Conservation (phyloP, 2,797 vertebrate genomes). For the Discoglossus pictus region DNA sequence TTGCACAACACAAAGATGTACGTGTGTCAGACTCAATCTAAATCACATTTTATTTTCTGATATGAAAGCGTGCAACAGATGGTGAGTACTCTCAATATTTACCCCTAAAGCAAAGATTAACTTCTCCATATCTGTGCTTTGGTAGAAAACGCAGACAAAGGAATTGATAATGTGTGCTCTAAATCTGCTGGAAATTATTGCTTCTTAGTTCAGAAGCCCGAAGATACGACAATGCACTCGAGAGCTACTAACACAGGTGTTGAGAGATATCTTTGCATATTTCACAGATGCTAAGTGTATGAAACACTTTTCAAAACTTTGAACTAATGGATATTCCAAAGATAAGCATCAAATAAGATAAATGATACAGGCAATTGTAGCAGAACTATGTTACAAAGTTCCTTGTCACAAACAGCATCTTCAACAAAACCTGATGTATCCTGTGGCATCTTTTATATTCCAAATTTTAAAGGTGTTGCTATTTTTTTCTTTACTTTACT, state of each 20-base stretch:
- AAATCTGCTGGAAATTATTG: conserved; percentile 50
- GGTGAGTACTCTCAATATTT: conserved; percentile 47
- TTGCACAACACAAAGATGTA: conserved; percentile 7
- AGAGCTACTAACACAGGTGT: conserved; percentile 43
- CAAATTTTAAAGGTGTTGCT: conserved; percentile 17
- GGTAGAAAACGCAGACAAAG: conserved; percentile 49
- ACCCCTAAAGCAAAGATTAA: conserved; percentile 53
- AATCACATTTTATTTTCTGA: conserved; percentile 21
- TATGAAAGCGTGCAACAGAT: conserved; percentile 47
- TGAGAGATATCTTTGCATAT: conserved; percentile 46
- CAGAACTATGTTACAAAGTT: background rate
- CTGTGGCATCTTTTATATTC: no score
- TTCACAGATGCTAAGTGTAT: conserved; percentile 50
- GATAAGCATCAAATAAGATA: conserved; percentile 46
- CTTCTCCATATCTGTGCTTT: conserved; percentile 46
- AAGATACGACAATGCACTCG: conserved; percentile 42
- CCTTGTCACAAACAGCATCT: no score
- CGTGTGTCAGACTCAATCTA: conserved; percentile 35
- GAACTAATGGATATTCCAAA: conserved; percentile 46
- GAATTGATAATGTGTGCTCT: conserved; percentile 46
- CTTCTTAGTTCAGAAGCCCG: conserved; percentile 49
- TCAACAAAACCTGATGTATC: no score
- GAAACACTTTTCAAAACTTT: conserved; percentile 51
- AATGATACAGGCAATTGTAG: conserved; percentile 18
- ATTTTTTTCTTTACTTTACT: no score